These are phyloP conservation scores for Aldrovandia affinis DNA, from an alignment of 2,797 vertebrate species.

Conservation along the genomic window DNA sequence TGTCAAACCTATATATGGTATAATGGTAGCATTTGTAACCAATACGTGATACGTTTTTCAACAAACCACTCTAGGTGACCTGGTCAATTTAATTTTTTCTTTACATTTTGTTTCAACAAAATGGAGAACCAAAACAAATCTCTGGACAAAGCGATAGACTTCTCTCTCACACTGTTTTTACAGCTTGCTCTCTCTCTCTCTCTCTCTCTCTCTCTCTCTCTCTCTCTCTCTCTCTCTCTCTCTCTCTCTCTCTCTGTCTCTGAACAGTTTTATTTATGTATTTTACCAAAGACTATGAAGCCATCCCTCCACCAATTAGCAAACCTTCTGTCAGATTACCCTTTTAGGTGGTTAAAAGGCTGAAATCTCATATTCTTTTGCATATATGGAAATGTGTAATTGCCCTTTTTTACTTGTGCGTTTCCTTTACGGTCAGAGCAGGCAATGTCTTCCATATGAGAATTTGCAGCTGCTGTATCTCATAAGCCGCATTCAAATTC, in stretches of 20 bases:
- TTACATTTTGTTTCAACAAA: neutral
- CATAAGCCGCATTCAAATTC: neutral
- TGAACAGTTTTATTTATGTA: constrained; percentile 48
- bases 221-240: constrained; percentile 26
- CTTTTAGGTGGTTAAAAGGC: constrained; percentile 20
- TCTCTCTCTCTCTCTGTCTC: constrained; percentile 17
- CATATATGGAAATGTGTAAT: neutral
- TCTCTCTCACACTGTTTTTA: neutral
- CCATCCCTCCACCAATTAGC: constrained; percentile 44
- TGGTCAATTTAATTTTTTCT: neutral
- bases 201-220: neutral
- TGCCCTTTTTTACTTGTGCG: neutral
- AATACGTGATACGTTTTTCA: neutral
- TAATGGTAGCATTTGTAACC: too few relatives aligned
- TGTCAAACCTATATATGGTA: neutral
- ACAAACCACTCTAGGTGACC: neutral
- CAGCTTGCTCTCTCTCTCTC: neutral
- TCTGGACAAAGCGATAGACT: neutral
- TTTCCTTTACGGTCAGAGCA: neutral
- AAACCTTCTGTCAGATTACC: constrained; percentile 44
- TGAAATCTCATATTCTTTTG: constrained; percentile 2
- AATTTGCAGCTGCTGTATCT: neutral
- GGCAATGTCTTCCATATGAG: neutral
- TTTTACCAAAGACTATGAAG: constrained; percentile 72
- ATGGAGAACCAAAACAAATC: neutral